These are phyloP conservation scores for Rhea americana DNA, from an alignment of 2,113 vertebrate species.

Conservation along the genomic window DNA sequence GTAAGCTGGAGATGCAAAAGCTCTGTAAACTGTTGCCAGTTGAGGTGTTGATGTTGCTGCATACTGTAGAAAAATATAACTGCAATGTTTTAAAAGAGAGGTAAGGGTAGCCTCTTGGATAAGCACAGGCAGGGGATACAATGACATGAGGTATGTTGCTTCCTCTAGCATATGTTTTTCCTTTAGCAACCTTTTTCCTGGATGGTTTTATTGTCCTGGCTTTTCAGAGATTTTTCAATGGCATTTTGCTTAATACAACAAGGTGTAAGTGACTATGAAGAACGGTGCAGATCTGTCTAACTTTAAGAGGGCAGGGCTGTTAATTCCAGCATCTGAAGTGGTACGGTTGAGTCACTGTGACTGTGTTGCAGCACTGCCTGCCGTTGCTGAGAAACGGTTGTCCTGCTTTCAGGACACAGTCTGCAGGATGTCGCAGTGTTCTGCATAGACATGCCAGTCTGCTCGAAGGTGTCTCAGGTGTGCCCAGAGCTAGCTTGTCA, in stretches of 20 bases:
- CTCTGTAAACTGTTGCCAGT: background rate
- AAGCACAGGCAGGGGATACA: background rate
- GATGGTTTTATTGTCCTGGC: background rate
- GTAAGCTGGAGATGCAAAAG: background rate
- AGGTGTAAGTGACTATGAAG: background rate
- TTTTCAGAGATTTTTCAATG: background rate
- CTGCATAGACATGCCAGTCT: background rate
- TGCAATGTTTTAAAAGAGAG: background rate
- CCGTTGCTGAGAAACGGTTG: background rate
- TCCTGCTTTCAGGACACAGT: background rate
- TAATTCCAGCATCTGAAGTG: background rate
- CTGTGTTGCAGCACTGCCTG: background rate
- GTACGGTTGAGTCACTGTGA: background rate
- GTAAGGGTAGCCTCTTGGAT: background rate
- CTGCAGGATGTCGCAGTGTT: accelerated
- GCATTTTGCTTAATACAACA: background rate
- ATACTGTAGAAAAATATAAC: background rate
- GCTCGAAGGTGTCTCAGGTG: background rate
- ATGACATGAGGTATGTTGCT: background rate
- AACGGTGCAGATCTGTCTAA: background rate
- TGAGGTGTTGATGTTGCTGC: background rate
- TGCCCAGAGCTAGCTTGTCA: background rate
- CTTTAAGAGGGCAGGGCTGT: background rate
- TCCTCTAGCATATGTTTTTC: background rate
- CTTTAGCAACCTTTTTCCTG: background rate